Evolutionary conservation across 2,797 vertebrate species (phyloP).

Genomic region (Macroramphosus scolopax): DNA sequence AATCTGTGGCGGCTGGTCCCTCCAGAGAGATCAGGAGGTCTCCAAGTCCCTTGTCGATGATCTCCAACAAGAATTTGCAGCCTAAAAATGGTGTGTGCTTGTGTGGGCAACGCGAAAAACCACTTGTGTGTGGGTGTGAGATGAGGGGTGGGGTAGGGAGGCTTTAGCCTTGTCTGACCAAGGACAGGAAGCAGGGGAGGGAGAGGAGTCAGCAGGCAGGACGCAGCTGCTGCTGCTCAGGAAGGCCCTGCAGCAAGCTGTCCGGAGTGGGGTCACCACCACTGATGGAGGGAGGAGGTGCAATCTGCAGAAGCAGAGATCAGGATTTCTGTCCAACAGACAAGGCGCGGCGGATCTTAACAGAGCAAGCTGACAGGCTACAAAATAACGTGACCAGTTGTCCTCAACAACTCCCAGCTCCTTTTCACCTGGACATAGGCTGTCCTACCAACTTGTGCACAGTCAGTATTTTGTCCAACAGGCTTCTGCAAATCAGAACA

Average conservation of each 20-base stretch:
- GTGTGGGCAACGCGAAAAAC: conserved; percentile 19
- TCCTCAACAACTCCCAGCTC: conserved; percentile 16
- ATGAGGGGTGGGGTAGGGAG: conserved; percentile 59
- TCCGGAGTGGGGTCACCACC: conserved; percentile 68
- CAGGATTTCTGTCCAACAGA: conserved; percentile 40
- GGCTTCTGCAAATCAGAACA: conserved; percentile 34
- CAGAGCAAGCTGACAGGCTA: conserved; percentile 22
- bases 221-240: conserved; percentile 84
- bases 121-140: conserved; percentile 8
- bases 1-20: conserved; percentile 11
- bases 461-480: conserved; percentile 11
- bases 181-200: conserved; percentile 82
- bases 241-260: conserved; percentile 76
- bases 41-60: conserved; percentile 3
- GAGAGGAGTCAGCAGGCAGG: conserved; percentile 75
- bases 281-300: conserved; percentile 52
- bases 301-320: conserved; percentile 38
- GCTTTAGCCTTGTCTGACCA: conserved; percentile 76
- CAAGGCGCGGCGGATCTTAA: conserved; percentile 34
- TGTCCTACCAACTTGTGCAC: conserved; percentile 7
- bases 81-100: conserved; percentile 8
- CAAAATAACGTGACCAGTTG: conserved; percentile 18
- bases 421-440: conserved; percentile 4
- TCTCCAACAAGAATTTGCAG: conserved; percentile 8
- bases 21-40: conserved; percentile 14